These are phyloP conservation scores for Xiphydria camelus DNA, from an alignment of 2,888 invertebrate species.

Conservation along the genomic window DNA sequence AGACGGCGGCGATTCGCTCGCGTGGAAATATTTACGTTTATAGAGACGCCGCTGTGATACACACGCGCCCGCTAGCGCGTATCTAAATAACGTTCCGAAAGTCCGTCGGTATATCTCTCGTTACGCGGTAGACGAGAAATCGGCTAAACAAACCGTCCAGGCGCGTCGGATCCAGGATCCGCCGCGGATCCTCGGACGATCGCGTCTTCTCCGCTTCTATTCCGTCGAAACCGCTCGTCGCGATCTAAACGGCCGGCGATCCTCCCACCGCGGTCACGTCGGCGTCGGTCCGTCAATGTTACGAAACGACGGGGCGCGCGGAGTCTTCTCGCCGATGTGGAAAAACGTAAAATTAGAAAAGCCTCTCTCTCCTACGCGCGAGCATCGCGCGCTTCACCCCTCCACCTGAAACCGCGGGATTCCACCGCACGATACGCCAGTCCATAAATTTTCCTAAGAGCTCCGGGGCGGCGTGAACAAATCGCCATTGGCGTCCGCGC, in stretches of 20 bases:
- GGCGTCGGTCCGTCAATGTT: conserved; percentile 1
- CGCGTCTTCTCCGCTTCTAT: too few relatives aligned
- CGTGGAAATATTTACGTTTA: too few relatives aligned
- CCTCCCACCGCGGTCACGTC: neutral
- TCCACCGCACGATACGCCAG: neutral
- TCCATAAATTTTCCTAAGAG: conserved; percentile 1
- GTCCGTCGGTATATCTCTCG: too few relatives aligned
- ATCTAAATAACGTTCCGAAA: too few relatives aligned
- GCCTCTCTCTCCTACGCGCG: neutral
- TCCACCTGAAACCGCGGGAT: neutral
- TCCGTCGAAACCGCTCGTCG: too few relatives aligned
- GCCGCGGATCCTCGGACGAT: too few relatives aligned
- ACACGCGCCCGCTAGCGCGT: too few relatives aligned
- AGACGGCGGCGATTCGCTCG: too few relatives aligned
- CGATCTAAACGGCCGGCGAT: conserved; percentile 1
- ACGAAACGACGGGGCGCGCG: conserved; percentile 1
- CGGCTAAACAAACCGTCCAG: too few relatives aligned
- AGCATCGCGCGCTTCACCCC: neutral
- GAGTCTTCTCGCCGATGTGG: neutral
- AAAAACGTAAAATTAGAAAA: conserved; percentile 1
- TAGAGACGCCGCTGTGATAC: too few relatives aligned
- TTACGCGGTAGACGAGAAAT: too few relatives aligned
- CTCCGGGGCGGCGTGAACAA: neutral
- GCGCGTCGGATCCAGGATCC: too few relatives aligned
- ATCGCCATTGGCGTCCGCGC: conserved; percentile 1